These are phyloP conservation scores for Anguilla pacifica DNA, from an alignment of 2,797 vertebrate species.

Conservation along the genomic window DNA sequence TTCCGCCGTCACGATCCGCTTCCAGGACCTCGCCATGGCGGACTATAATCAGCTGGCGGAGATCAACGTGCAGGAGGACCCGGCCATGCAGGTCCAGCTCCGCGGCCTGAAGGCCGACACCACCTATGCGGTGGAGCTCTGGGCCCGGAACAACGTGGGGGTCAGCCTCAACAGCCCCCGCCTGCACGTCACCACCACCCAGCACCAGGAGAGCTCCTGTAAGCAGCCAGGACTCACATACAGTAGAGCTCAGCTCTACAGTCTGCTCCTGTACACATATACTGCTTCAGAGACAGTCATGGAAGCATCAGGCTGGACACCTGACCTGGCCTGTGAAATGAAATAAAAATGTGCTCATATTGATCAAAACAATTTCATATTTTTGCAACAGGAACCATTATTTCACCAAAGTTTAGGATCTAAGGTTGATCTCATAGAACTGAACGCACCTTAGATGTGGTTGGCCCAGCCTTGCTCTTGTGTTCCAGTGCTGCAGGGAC, in stretches of 20 bases:
- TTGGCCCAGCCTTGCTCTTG: not conserved
- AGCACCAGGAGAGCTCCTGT: conserved; percentile 41
- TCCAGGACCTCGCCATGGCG: conserved; percentile 72
- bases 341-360: not conserved
- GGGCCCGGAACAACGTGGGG: conserved; percentile 81
- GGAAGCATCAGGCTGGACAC: not conserved
- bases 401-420: not conserved
- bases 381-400: no score
- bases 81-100: conserved; percentile 75
- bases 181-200: conserved; percentile 67
- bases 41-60: conserved; percentile 80
- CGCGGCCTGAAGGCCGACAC: conserved; percentile 79
- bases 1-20: conserved; percentile 77
- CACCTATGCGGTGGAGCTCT: conserved; percentile 77
- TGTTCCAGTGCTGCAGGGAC: conserved; percentile 61
- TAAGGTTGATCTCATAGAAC: not conserved
- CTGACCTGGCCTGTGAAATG: not conserved
- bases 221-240: conserved; percentile 24
- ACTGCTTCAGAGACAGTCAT: not conserved
- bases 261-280: not conserved
- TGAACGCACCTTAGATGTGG: not conserved
- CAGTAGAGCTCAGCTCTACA: not conserved
- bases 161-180: conserved; percentile 66
- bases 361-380: no score
- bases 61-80: conserved; percentile 69